These are phyloP conservation scores for Mamestra configurata DNA, from an alignment of 1,140 invertebrate genomes.

Conservation along the genomic window DNA sequence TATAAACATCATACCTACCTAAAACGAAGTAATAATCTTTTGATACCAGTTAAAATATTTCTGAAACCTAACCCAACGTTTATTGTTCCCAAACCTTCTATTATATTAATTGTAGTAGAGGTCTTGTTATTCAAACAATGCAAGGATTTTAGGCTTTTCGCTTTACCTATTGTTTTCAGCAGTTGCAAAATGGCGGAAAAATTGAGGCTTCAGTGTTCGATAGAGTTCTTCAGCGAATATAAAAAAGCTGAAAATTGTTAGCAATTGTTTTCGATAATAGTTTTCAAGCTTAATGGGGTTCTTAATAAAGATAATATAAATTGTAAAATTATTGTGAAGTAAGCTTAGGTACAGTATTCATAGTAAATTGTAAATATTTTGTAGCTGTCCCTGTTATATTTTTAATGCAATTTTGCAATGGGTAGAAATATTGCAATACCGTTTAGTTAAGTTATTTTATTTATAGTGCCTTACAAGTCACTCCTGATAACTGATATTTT, in stretches of 20 bases:
- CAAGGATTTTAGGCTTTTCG: conserved; percentile 28
- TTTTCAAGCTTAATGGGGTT: background rate
- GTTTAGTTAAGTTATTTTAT: too few species aligned
- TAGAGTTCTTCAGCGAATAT: background rate
- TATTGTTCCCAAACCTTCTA: conserved; percentile 11
- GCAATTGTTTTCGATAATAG: conserved; percentile 23
- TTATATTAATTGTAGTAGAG: conserved; percentile 17
- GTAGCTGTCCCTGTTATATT: background rate
- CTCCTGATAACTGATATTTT: too few species aligned
- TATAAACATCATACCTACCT: too few species aligned
- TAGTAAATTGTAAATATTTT: too few species aligned
- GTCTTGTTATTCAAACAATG: conserved; percentile 43
- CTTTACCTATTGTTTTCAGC: conserved; percentile 39
- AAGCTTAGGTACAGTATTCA: too few species aligned
- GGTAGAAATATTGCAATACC: background rate
- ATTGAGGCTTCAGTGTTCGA: conserved; percentile 26
- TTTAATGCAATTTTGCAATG: background rate
- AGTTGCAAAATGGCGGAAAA: conserved; percentile 41
- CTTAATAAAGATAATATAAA: too few species aligned
- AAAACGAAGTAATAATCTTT: too few species aligned
- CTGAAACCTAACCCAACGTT: background rate
- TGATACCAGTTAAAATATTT: too few species aligned
- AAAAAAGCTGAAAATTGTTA: background rate
- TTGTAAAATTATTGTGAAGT: background rate
- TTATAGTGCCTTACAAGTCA: too few species aligned